Base-by-base conservation (phyloP, 2,888 invertebrate species). In the Thyatira batis region DNA sequence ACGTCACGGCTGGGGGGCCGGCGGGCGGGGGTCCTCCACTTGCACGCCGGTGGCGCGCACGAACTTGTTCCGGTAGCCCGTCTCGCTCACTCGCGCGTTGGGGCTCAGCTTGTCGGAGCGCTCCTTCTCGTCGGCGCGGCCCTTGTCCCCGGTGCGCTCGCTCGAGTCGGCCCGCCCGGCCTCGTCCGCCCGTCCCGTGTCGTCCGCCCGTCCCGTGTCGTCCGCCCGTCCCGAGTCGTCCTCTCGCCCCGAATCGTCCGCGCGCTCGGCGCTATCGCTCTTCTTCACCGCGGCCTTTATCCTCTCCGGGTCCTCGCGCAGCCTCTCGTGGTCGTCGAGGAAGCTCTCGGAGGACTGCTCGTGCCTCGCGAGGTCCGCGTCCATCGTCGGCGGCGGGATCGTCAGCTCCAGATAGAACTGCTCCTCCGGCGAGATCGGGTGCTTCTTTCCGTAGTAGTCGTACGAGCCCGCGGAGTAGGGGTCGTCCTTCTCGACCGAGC, bases 351-450 rank as follows among this genome's bases (percentile, higher is more conserved):
- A 67, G 10, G 61, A 71, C 45, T 69, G 58, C 54, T 90, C 85
- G 45, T 85, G 69, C 2, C 88, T 73, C 3, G 79, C 86, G 2
- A 85, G 64, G 45, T 89, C 88, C 0, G 82, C 69, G 59, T 90
- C 84, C 28, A 70, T 62, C 0, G 91, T 88, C 0, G 92, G 92
- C 1, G 85, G 69, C 0, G 92, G 88, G 3, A 86, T 64, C 0
- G 82, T 85, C 25, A 89, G 64, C 1, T 71, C 67, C 57, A 75
- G 71, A 63, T 73, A 88, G 57, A 73, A 78, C 52, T 84, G 69
- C 58, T 92, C 92, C 61, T 91, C 89, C 13, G 85, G 73, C 0
- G 92, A 90, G 27, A 85, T 67, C 0, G 86, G 85, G 2, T 80
- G 58, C 53, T 85, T 83, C 1, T 80, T 76, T 2, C 90, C 91